A percentile compares a stretch with the other conserved stretches of the same genome.
Evolutionary conservation across 2,797 vertebrate species (phyloP).

Genomic region (Gymnothorax javanicus): DNA sequence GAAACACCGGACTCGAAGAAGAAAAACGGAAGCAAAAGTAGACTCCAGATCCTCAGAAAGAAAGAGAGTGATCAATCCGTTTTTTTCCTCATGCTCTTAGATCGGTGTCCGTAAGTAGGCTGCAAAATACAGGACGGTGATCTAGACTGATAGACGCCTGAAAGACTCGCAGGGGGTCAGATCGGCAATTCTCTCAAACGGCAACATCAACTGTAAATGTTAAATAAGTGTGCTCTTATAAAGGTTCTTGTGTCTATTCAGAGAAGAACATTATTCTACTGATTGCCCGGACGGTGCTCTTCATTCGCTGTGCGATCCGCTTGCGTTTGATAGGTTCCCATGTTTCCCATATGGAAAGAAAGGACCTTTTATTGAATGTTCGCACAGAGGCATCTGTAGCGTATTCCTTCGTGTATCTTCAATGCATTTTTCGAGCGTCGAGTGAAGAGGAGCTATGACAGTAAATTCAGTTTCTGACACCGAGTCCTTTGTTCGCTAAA

Average conservation of each 20-base stretch:
- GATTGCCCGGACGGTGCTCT: constrained; percentile 2
- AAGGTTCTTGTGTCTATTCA: constrained; percentile 3
- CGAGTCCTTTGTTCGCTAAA: constrained; percentile 17
- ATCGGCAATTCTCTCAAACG: constrained; percentile 15
- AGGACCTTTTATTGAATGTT: background rate
- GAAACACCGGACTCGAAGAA: background rate
- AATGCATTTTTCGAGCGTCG: constrained; percentile 7
- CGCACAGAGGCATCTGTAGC: constrained; percentile 3
- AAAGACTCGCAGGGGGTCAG: constrained; percentile 18
- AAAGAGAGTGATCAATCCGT: background rate
- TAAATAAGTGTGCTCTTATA: background rate
- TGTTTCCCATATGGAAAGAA: background rate
- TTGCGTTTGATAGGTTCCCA: background rate
- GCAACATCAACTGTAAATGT: constrained; percentile 10
- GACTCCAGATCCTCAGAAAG: constrained; percentile 16
- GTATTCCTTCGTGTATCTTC: constrained; percentile 8
- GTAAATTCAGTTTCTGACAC: constrained; percentile 15
- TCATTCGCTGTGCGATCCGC: background rate
- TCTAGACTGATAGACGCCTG: constrained; percentile 26
- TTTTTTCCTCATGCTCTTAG: constrained; percentile 2
- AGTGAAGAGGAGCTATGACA: constrained; percentile 1
- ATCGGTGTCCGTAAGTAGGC: constrained; percentile 14
- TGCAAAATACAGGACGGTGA: constrained; percentile 23
- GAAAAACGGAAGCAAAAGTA: background rate
- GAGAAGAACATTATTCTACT: constrained; percentile 2